These are phyloP conservation scores for Tragopan temminckii DNA, from an alignment of 2,797 vertebrate genomes.

Conservation along the genomic window DNA sequence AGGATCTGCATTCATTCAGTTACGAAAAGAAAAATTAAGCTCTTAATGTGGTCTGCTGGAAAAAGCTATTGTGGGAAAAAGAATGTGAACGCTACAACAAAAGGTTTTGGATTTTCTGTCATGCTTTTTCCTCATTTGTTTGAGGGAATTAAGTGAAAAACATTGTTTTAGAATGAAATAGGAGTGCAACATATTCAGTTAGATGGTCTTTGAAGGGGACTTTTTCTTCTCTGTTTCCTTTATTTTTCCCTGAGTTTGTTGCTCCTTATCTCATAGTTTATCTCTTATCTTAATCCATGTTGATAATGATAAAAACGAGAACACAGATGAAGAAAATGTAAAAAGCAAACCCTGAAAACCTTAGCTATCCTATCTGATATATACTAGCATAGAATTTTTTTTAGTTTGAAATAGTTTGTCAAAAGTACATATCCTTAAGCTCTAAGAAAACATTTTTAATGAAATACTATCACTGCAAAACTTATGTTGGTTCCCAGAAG, in stretches of 20 bases:
- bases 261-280: background rate
- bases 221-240: background rate
- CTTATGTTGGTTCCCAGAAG: background rate
- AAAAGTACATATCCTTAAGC: background rate
- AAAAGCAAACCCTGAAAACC: background rate
- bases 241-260: background rate
- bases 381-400: background rate
- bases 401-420: background rate
- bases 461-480: background rate
- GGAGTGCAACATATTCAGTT: background rate
- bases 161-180: background rate
- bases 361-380: background rate
- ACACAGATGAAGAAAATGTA: background rate
- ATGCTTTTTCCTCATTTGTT: background rate
- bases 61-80: background rate
- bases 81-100: fast-evolving
- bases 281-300: background rate
- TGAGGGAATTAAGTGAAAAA: background rate
- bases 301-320: background rate
- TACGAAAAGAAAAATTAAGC: background rate
- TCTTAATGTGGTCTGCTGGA: background rate
- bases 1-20: background rate
- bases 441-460: background rate
- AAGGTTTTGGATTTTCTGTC: background rate
- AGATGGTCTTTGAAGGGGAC: background rate